Base-by-base conservation (phyloP, 2,888 invertebrate genomes). In the Therioaphis trifolii region DNA sequence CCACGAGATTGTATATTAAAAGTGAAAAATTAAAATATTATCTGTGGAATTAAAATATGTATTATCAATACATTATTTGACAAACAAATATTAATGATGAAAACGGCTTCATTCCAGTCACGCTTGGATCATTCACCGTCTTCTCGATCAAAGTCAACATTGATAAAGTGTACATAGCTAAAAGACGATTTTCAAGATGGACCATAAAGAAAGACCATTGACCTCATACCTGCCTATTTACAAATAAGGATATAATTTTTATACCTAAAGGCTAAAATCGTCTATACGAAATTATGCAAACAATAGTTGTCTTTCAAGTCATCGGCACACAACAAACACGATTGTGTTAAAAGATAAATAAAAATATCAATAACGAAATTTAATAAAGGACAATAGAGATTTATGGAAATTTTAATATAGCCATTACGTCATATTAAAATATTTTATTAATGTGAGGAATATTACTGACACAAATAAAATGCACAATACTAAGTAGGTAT, bases 211-310 rank as follows among this genome's bases (percentile, higher is more conserved):
- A 52, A 78, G 78, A 78, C 40, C 78, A 40, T 78, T 68, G 78
- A 78, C 78, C 78, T 78, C 68, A 35, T 77, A 35, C 29, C 77
- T 66, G 49, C 29, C 77, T 66, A 49, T 77, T 66, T 77, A 77
- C 49, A 49, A 77, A 78, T 55, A 68, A 78, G 40, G 68, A 78
- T 78, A 78, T 78, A 78, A 78, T 78, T 40, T 40, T 18, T 27
- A 78, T 55, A 68, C 78, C 78, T 55, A 78, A 78, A 69, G 78
- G 78, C 78, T 82, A 63, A 71, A 46, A 71, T 29, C 49, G 14
- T 63, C 72, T n/a, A 27, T 79, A 79, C 78, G 58, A 80, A 80
- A 80, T 71, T 72, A 80, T 63, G 82, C 63, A 52, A 58, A 80
- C 78, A 78, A 78, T 78, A 27, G 68, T 35, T 46, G 77, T 78